Conservation (phyloP, 2,888 invertebrate genomes). For the Apocheima hispidaria region DNA sequence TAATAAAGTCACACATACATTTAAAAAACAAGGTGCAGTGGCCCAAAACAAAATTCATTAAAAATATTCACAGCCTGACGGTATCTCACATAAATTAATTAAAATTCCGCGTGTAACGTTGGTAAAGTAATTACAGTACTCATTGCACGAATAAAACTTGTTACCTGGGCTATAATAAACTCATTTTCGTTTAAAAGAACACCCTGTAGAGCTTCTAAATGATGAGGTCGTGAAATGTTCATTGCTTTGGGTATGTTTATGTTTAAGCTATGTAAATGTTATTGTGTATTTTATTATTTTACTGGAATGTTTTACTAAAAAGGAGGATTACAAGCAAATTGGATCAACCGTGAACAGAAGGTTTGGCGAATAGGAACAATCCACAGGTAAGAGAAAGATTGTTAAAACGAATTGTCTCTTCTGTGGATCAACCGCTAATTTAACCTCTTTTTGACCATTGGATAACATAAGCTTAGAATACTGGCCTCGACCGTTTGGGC, state of each 20-base stretch:
- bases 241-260: slow-evolving; percentile 23
- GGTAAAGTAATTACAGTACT: slow-evolving; percentile 48
- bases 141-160: slow-evolving; percentile 40
- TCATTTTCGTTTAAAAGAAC: slow-evolving; percentile 26
- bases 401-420: too few relatives aligned
- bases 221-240: slow-evolving; percentile 2
- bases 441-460: too few relatives aligned
- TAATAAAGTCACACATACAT: slow-evolving; percentile 1
- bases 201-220: slow-evolving; percentile 12
- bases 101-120: slow-evolving; percentile 46
- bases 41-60: slow-evolving; percentile 10
- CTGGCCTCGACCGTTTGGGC: too few relatives aligned
- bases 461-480: too few relatives aligned
- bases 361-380: too few relatives aligned
- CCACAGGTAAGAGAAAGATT: too few relatives aligned
- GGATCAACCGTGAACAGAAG: too few relatives aligned
- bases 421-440: too few relatives aligned
- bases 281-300: slow-evolving; percentile 5
- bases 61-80: slow-evolving; percentile 13
- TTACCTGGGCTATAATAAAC: slow-evolving; percentile 34
- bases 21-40: slow-evolving; percentile 1
- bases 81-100: slow-evolving; percentile 44
- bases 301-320: background rate
- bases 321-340: too few relatives aligned
- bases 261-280: slow-evolving; percentile 4